These are phyloP conservation scores for Beaufortia kweichowensis DNA, from an alignment of 2,113 vertebrate species.

Conservation along the genomic window DNA sequence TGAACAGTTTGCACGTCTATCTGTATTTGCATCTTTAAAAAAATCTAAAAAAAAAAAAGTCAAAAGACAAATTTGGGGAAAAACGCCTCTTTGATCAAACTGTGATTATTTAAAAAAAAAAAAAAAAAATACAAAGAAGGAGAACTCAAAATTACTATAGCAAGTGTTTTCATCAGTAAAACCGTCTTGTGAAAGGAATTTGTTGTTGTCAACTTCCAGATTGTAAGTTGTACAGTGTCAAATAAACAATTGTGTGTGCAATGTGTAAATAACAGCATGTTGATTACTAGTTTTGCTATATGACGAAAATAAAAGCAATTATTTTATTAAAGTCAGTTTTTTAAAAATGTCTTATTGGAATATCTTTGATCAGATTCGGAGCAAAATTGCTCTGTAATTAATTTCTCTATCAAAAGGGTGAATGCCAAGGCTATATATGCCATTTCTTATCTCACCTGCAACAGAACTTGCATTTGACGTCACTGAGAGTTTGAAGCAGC, in stretches of 20 bases:
- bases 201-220: constrained; percentile 82
- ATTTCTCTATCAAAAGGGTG: constrained; percentile 32
- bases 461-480: constrained; percentile 38
- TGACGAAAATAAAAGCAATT: constrained; percentile 81
- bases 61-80: constrained; percentile 67
- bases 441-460: constrained; percentile 40
- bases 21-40: constrained; percentile 80
- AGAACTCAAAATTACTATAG: constrained; percentile 66
- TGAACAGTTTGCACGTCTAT: constrained; percentile 80
- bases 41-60: constrained; percentile 63
- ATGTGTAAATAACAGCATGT: constrained; percentile 85
- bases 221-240: constrained; percentile 83
- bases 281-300: constrained; percentile 85
- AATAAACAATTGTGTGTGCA: constrained; percentile 80
- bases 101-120: constrained; percentile 72
- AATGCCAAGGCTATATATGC: constrained; percentile 4
- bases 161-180: constrained; percentile 74
- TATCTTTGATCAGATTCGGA: constrained; percentile 63
- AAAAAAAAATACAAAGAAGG: constrained; percentile 55
- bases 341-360: constrained; percentile 75
- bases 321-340: constrained; percentile 83
- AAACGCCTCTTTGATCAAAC: constrained; percentile 74
- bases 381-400: constrained; percentile 43
- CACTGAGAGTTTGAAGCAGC: constrained; percentile 37
- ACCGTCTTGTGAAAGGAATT: constrained; percentile 80